A percentile compares a stretch with the other conserved stretches of the same genome.
Evolutionary conservation across 2,888 invertebrate genomes (phyloP).

Genomic region (Brenthis hecate): DNA sequence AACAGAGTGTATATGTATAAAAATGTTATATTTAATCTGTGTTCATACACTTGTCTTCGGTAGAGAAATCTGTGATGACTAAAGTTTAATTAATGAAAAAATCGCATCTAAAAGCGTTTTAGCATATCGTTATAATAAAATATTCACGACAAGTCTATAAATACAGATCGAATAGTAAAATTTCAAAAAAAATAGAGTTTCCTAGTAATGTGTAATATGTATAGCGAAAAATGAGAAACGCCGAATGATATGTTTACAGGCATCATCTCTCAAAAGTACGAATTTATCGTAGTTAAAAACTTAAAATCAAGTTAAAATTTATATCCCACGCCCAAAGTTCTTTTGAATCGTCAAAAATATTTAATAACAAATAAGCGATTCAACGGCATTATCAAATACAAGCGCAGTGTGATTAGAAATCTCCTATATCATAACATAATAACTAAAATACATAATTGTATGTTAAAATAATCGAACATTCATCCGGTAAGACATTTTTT

Average conservation of each 20-base stretch:
- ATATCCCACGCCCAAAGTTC: slow-evolving; percentile 42
- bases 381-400: slow-evolving; percentile 11
- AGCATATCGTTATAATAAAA: slow-evolving; percentile 15
- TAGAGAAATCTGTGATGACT: slow-evolving; percentile 22
- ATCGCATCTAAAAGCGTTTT: slow-evolving; percentile 5
- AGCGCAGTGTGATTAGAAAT: background rate
- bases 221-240: slow-evolving; percentile 67
- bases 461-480: too few species aligned
- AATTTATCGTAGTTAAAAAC: slow-evolving; percentile 70
- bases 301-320: slow-evolving; percentile 39
- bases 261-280: slow-evolving; percentile 76
- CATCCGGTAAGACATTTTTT: too few species aligned
- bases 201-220: slow-evolving; percentile 47
- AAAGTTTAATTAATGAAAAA: slow-evolving; percentile 21
- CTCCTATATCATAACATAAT: too few species aligned
- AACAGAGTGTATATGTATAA: slow-evolving; percentile 37
- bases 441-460: too few species aligned
- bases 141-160: slow-evolving; percentile 39
- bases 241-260: slow-evolving; percentile 81
- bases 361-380: slow-evolving; percentile 27
- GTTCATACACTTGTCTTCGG: slow-evolving; percentile 42
- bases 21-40: slow-evolving; percentile 39
- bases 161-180: slow-evolving; percentile 40
- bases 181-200: slow-evolving; percentile 34
- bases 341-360: slow-evolving; percentile 34